phyloP scores from a whole-genome alignment of 2,113 vertebrate genomes.

The Dasyurus viverrinus region DNA sequence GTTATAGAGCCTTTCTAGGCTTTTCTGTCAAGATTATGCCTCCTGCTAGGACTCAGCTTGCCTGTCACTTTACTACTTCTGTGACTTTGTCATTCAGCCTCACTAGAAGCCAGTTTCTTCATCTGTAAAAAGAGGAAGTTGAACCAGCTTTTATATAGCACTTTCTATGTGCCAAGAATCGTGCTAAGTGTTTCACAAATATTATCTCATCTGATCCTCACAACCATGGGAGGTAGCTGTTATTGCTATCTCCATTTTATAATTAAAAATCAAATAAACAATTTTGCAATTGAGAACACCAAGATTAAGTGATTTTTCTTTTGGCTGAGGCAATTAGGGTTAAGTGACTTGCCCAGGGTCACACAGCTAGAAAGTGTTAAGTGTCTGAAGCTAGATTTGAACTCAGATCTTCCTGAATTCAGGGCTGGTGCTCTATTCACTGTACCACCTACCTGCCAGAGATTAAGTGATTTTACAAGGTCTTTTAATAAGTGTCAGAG shows the following conservation, averaged over 20 bases:
- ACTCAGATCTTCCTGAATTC: not conserved
- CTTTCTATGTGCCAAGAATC: not conserved
- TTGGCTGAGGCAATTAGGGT: not conserved
- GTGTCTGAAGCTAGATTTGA: not conserved
- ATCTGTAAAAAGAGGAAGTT: not conserved
- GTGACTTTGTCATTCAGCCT: not conserved
- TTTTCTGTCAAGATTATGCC: not conserved
- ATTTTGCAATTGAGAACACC: not conserved
- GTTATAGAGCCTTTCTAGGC: not conserved
- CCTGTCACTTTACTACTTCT: not conserved
- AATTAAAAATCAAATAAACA: not conserved
- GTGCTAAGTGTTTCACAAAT: not conserved
- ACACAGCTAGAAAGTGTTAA: not conserved
- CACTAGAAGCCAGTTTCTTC: not conserved
- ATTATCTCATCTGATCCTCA: not conserved
- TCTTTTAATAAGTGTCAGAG: not conserved
- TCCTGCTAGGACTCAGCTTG: not conserved
- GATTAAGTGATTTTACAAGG: too few relatives aligned
- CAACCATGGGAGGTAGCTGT: not conserved
- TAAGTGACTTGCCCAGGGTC: not conserved
- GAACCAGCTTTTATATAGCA: not conserved
- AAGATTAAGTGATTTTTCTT: not conserved
- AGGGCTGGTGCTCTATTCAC: not conserved
- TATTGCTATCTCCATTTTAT: not conserved
- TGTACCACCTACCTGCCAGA: not conserved